These are phyloP conservation scores for Trichopoda pennipes DNA, from an alignment of 2,888 invertebrate species.

Conservation along the genomic window DNA sequence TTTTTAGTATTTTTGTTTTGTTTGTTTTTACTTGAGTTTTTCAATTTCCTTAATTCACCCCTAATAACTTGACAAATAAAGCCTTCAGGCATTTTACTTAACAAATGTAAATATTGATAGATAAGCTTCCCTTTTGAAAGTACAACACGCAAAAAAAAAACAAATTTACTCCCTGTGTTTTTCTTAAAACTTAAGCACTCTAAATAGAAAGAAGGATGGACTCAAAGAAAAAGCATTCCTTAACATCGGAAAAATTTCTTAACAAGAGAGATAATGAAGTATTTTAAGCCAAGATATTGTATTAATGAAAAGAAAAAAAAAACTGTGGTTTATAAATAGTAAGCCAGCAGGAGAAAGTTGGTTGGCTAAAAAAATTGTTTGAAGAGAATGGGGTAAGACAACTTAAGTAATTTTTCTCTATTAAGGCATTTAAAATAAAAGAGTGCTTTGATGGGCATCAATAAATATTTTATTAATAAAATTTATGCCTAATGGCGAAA, in stretches of 20 bases:
- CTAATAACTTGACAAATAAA: conserved; percentile 63
- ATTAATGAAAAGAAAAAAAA: conserved; percentile 29
- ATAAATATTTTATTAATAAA: not conserved
- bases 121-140: conserved; percentile 59
- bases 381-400: not conserved
- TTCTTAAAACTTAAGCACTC: conserved; percentile 5
- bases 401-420: not conserved
- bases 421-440: not conserved
- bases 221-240: conserved; percentile 44
- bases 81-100: conserved; percentile 60
- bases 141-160: conserved; percentile 3
- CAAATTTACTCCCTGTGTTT: not conserved
- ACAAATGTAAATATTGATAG: conserved; percentile 68
- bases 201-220: conserved; percentile 4
- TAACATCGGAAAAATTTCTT: conserved; percentile 41
- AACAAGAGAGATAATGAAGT: conserved; percentile 57
- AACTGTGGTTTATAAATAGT: not conserved
- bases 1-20: not conserved
- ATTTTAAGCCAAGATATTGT: conserved; percentile 35
- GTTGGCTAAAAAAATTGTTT: not conserved
- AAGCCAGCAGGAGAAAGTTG: conserved; percentile 37
- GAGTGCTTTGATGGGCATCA: not conserved
- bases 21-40: conserved; percentile 39
- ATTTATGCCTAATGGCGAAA: too few species aligned
- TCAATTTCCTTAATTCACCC: conserved; percentile 68